Evolutionary conservation across 2,113 vertebrate species (phyloP).

Genomic region (Perca flavescens): DNA sequence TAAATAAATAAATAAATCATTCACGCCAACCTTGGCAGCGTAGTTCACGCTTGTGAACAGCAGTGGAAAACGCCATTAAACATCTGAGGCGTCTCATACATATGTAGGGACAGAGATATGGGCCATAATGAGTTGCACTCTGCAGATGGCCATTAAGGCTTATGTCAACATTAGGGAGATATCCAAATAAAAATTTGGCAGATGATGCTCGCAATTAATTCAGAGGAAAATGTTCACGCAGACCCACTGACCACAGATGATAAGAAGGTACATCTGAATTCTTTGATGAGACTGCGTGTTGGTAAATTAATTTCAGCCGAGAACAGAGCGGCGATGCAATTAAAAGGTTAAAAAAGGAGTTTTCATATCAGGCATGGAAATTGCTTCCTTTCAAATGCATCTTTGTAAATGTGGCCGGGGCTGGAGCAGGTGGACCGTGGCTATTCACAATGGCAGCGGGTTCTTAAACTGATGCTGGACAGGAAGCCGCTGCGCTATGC

Average conservation of each 20-base stretch:
- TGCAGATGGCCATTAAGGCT: conserved; percentile 64
- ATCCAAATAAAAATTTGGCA: conserved; percentile 68
- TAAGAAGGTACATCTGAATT: conserved; percentile 65
- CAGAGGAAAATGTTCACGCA: conserved; percentile 44
- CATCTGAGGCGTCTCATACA: conserved; percentile 33
- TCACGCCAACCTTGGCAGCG: conserved; percentile 17
- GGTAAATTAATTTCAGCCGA: conserved; percentile 72
- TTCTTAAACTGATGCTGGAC: background rate
- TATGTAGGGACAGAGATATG: conserved; percentile 40
- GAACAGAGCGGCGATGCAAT: conserved; percentile 65
- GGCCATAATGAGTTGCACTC: conserved; percentile 58
- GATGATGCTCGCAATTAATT: conserved; percentile 58
- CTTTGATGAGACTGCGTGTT: conserved; percentile 65
- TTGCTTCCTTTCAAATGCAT: conserved; percentile 63
- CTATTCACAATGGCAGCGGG: conserved; percentile 8
- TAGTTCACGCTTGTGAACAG: conserved; percentile 26
- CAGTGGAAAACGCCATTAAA: conserved; percentile 50
- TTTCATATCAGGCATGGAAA: conserved; percentile 59
- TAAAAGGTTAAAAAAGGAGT: conserved; percentile 69
- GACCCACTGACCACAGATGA: conserved; percentile 60
- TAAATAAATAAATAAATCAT: background rate
- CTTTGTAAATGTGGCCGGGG: conserved; percentile 41
- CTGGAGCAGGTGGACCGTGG: background rate
- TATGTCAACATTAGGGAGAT: conserved; percentile 63
- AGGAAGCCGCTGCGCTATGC: background rate